A percentile compares a stretch with the other conserved stretches of the same genome.
These are phyloP conservation scores for Athalia cordata DNA, from an alignment of 2,888 invertebrate species.

Conservation along the genomic window DNA sequence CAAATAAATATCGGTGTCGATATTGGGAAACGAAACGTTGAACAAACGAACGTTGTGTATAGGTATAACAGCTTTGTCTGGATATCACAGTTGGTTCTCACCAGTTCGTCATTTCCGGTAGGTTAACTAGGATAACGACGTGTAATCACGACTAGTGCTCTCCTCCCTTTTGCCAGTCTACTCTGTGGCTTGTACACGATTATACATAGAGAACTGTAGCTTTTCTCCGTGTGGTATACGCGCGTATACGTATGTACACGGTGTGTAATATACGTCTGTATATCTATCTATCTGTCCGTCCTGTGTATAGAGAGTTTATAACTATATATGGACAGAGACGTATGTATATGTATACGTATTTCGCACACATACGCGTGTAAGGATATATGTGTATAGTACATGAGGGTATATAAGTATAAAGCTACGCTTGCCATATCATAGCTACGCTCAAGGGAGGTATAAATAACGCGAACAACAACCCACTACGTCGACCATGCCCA, in stretches of 20 bases:
- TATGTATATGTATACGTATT: neutral
- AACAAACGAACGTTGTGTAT: too few relatives aligned
- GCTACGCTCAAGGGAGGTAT: constrained; percentile 69
- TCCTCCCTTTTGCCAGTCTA: neutral
- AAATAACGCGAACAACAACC: constrained; percentile 70
- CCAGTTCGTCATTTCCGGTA: constrained; percentile 68
- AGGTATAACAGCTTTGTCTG: constrained; percentile 16
- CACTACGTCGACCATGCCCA: constrained; percentile 49
- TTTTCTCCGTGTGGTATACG: too few relatives aligned
- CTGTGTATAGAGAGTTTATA: too few relatives aligned
- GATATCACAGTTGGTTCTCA: constrained; percentile 46
- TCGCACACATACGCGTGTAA: constrained; percentile 6
- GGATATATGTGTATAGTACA: neutral
- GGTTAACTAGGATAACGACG: constrained; percentile 71
- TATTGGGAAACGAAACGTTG: neutral
- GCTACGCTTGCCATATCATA: constrained; percentile 22
- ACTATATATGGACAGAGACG: neutral
- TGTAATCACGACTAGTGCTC: constrained; percentile 64
- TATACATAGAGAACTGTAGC: neutral
- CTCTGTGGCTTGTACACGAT: neutral
- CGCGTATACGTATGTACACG: too few relatives aligned
- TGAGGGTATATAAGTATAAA: constrained; percentile 1
- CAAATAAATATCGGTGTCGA: neutral
- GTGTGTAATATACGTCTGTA: too few relatives aligned
- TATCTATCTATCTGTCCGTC: too few relatives aligned